Base-by-base conservation (phyloP, 2,888 invertebrate genomes). In the Lasius platythorax region DNA sequence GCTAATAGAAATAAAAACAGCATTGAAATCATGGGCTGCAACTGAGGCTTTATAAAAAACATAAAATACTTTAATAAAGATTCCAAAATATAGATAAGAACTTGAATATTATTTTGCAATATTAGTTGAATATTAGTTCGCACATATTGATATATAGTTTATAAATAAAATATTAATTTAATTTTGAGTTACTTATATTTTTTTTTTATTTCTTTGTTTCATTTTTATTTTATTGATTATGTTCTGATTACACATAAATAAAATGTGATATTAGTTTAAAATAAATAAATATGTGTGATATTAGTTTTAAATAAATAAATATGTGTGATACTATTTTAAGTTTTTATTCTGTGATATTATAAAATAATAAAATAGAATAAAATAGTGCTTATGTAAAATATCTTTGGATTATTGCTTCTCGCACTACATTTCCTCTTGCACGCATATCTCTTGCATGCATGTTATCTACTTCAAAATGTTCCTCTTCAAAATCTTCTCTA, bases 341-440 rank as follows among this genome's bases (percentile, higher is more conserved):
- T 53, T 53, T 23, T 53, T 53, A n/a, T 53, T 53, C 0, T 53
- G 6, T 53, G 18, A 53, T 53, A 53, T 8, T 53, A 40, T 40
- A 40, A 8, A 40, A 40, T 6, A 40, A 40, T 40, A 40, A 30
- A 30, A 30, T 40, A 40, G 1, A 40, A 40, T 40, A 40, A 1
- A 9, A 40, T 40, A 40, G 8, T 6, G 8, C 9, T 37, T 40
- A 66, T 15, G 40, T 66, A 23, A 66, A 66, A 40, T 66, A 66
- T 66, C 23, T n/a, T 66, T 40, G n/a, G 1, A 66, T 40, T 66
- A 66, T 23, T 40, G 40, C n/a, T 40, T 40, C 66, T 66, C 58
- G 28, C 0, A 56, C 37, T 18, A n/a, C 1, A 66, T 40, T 40
- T 23, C 66, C 40, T 66, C 40, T 66, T 40, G 2, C 66, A 40